Evolutionary conservation across 2,888 invertebrate genomes (phyloP), one percentile per base, ranked within the genome.

Genomic region (Drosophila kanekoi): DNA sequence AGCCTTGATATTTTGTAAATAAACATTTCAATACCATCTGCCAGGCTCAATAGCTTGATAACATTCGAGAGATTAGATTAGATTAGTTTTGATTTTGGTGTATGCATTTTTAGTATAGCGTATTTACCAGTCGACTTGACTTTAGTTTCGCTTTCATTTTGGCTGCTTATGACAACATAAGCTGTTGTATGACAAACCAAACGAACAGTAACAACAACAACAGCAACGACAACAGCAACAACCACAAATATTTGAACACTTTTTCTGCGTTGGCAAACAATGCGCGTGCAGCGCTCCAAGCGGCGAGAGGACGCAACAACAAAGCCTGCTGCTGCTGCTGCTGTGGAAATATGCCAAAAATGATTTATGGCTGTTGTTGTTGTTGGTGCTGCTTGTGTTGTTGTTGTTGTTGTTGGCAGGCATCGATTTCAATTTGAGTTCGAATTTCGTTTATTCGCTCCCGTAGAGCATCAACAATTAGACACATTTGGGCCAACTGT

Each of bases 231-330:
- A 6, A 43, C 44, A 53, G 16, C 13, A 72, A 33, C 32, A 41
- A 51, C 20, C 53, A 37, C 81, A 80, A 89, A 83, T 89, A 89
- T 83, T 83, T 83, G 87, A 70, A 66, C 58, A 75, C 63, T 89
- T 84, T 84, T 80, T 77, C 62, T 63, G 72, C 69, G 69, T 63
- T 81, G 69, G 65, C 77, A 86, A 88, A 82, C 89, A 83, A 43
- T 57, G 74, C 47, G 49, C 69, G 62, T 54, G 47, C 35, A 64
- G 68, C 49, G 48, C 75, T 60, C 37, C 74, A 62, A 69, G 56
- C 70, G 61, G 58, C 41, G 72, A 72, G 48, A 47, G n/a, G 47
- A 38, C 38, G 37, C 40, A 64, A 72, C 65, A 65, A 32, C 32
- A 11, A 40, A 35, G 23, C n/a, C 38, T 5, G 28, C 40, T 43